These are phyloP conservation scores for Streptopelia turtur DNA, from an alignment of 2,797 vertebrate species.

Conservation along the genomic window DNA sequence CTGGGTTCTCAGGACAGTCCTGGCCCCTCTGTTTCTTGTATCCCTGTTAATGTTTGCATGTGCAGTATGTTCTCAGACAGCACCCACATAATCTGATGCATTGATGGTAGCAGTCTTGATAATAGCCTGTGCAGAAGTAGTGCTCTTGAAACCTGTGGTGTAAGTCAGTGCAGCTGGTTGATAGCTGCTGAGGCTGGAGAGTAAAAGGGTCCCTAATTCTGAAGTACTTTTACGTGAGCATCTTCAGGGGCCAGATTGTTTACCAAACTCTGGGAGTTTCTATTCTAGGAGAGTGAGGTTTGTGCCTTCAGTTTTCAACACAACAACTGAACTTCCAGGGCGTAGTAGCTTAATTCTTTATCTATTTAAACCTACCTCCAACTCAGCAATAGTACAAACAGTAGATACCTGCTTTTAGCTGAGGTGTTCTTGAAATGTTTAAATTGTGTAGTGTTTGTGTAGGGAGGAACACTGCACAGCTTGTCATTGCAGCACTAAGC, in stretches of 20 bases:
- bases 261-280: not conserved
- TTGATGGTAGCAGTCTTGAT: not conserved
- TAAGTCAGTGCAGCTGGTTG: not conserved
- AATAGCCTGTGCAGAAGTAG: not conserved
- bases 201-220: not conserved
- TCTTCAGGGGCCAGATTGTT: not conserved
- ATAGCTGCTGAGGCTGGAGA: not conserved
- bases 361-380: not conserved
- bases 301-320: not conserved
- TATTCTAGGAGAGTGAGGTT: not conserved
- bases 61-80: not conserved
- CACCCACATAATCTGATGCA: not conserved
- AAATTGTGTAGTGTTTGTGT: not conserved
- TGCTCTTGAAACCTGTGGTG: not conserved
- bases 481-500: not conserved
- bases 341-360: not conserved
- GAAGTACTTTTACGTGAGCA: not conserved
- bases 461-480: not conserved
- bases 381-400: not conserved
- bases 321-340: not conserved
- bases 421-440: not conserved
- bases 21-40: not conserved
- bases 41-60: not conserved
- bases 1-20: not conserved
- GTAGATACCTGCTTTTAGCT: not conserved